phyloP scores from a whole-genome alignment of 2,113 vertebrate genomes.

The Enhydra lutris region DNA sequence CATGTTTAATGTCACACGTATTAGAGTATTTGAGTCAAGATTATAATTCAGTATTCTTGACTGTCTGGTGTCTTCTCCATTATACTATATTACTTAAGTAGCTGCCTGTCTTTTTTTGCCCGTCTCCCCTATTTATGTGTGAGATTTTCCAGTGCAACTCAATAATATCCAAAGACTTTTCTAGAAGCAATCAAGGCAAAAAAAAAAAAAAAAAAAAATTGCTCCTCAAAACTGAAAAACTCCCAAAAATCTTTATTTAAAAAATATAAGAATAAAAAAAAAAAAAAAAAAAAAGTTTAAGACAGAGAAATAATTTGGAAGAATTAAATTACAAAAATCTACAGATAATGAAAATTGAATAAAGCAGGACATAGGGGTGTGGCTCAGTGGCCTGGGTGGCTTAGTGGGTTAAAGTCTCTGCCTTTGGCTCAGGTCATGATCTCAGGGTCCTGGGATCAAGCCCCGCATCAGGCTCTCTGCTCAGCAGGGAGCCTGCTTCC shows the following conservation, averaged over 20 bases:
- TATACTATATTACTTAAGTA: background rate
- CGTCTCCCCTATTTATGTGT: background rate
- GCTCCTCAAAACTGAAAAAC: background rate
- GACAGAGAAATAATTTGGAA: background rate
- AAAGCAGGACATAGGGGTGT: rapidly evolving
- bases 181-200: background rate
- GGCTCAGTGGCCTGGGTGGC: too few relatives aligned
- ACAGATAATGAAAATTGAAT: background rate
- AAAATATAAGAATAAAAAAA: background rate
- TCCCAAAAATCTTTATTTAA: background rate
- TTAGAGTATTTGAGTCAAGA: background rate
- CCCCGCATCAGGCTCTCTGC: too few relatives aligned
- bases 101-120: background rate
- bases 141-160: background rate
- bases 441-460: too few relatives aligned
- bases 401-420: too few relatives aligned
- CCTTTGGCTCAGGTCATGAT: too few relatives aligned
- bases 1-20: background rate
- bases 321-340: background rate
- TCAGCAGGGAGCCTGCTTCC: too few relatives aligned
- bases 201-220: background rate
- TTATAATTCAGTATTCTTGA: background rate
- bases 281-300: background rate
- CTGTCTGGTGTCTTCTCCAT: rapidly evolving
- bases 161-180: background rate